Percentiles rank a stretch among this genome's conserved stretches.
These are phyloP conservation scores for Olivierus martensii DNA, from an alignment of 1,140 invertebrate genomes.

Conservation along the genomic window DNA sequence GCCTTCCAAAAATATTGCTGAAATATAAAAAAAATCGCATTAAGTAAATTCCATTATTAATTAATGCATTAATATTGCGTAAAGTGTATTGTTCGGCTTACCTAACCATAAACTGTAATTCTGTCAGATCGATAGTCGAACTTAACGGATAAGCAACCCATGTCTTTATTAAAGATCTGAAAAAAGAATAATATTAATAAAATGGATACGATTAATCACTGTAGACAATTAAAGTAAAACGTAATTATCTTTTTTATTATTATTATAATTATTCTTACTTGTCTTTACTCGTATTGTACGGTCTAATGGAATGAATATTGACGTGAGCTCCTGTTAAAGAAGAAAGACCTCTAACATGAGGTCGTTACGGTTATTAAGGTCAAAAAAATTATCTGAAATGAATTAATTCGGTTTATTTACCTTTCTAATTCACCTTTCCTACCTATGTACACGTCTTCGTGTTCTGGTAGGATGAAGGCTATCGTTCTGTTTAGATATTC, in stretches of 20 bases:
- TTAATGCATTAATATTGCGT: too few relatives aligned
- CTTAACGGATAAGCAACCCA: slow-evolving; percentile 14
- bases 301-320: slow-evolving; percentile 13
- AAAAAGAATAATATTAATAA: background rate
- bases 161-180: slow-evolving; percentile 9
- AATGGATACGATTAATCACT: background rate
- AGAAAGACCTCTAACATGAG: slow-evolving; percentile 11
- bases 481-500: background rate
- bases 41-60: background rate
- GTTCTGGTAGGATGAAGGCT: too few relatives aligned
- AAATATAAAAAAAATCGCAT: background rate
- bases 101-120: slow-evolving; percentile 6
- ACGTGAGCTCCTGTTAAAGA: slow-evolving; percentile 16
- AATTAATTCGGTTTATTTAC: background rate
- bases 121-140: slow-evolving; percentile 11
- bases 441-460: too few relatives aligned
- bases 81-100: background rate
- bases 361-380: background rate
- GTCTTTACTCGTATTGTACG: slow-evolving; percentile 3
- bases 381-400: background rate
- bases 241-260: background rate
- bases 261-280: background rate
- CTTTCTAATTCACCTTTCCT: too few relatives aligned
- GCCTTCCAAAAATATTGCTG: background rate
- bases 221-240: background rate